Evolutionary conservation across 2,888 invertebrate genomes (phyloP), one percentile per base, ranked within the genome.

Genomic region (Orgyia antiqua): DNA sequence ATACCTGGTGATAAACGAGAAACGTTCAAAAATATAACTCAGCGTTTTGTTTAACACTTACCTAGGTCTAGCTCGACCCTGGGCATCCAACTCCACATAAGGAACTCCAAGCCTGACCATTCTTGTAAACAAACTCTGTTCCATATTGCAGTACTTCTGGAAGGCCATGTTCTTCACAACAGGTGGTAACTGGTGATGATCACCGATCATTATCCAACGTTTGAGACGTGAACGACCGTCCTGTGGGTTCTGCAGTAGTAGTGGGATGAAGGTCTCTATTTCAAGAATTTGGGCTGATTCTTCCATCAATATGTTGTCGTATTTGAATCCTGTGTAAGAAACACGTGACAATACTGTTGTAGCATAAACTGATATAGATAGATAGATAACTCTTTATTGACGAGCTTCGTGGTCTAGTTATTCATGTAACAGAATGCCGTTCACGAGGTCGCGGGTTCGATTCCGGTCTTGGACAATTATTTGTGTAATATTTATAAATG

Each of bases 161-260:
- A 99, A 99, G 4, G 99, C 99, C 96, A 99, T 98, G 76, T 99
- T 99, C 83, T 99, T 99, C 26, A 99, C 98, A 7, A 99, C 98
- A 0, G 99, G 99, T 0, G 99, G 99, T 51, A 99, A 87, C 78
- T 99, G 99, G 79, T 99, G 98, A 77, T 99, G 99, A 82, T 95
- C 99, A 0, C 99, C 99, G 60, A 99, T 99, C 99, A 99, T 99
- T 55, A 99, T 98, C 99, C 99, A 99, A 9, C 99, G 90, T 77
- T 99, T 99, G 37, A 99, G 87, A 0, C 99, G 89, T 65, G 97
- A 98, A 50, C 92, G 93, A 0, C 98, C 98, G 68, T 99, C 98
- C 70, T 98, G 93, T 0, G 99, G 98, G 79, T 99, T 99, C 87
- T 99, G 99, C n/a, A 99, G 88, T 2, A 99, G 88, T 8, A 99